Base-by-base conservation (phyloP, 1,140 invertebrate species). In the Nautilus pompilius region DNA sequence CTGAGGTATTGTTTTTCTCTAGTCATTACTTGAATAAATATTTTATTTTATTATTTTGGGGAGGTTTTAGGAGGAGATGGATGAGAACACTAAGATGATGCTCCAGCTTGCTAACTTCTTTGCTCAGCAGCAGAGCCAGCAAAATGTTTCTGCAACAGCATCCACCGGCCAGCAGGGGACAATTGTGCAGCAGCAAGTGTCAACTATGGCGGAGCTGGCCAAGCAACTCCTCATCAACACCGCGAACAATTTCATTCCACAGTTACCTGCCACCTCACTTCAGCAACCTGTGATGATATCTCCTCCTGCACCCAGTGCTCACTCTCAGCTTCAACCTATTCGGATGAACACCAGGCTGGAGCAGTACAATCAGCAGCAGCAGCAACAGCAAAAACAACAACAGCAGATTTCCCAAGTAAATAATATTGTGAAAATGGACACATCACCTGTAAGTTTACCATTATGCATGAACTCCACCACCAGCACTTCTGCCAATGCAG, bases 61-160 rank as follows among this genome's bases (percentile, higher is more conserved):
- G n/a, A 41, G 36, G 1, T 41, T n/a, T 41, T 15, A n/a, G 36
- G 46, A 45, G 48, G 36, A 56, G 2, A 41, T 60, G 58, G 66
- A 67, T 28, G 62, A 67, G 33, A 67, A 67, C 32, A 63, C 61
- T 30, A 57, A 34, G 30, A 56, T 64, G 51, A 63, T 64, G 58
- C 63, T 67, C 15, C 61, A 67, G 10, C 36, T 67, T 15, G 66
- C 61, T 26, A 60, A 62, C 36, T 55, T 67, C 48, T 36, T 67
- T 29, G 58, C 58, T 56, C 65, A 67, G 41, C 59, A 67, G 32
- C 17, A 45, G 45, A 62, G n/a, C 20, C 32, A n/a, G 34, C 57
- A 24, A 20, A 17, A 28, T n/a, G 2, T 22, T 24, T 48, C 17
- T 5, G 29, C 28, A 36, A 41, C 20, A 51, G 6, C 36, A 15